Percentiles rank a stretch among this genome's conserved stretches.
phyloP scores from a whole-genome alignment of 2,113 vertebrate genomes.

The Oryzias woworae region DNA sequence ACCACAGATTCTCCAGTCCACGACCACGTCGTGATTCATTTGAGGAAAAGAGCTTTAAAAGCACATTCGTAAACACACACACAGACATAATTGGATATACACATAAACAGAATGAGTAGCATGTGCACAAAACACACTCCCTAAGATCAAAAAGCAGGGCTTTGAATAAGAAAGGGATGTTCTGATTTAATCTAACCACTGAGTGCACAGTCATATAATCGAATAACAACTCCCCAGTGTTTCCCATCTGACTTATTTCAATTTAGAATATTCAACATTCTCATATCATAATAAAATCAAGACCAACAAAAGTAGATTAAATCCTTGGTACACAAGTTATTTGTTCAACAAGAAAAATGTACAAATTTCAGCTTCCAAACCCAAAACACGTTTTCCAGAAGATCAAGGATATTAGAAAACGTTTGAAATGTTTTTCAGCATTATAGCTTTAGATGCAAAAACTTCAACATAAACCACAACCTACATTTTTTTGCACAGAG shows the following conservation, averaged over 20 bases:
- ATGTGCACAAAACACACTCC: conserved; percentile 22
- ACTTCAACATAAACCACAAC: no score
- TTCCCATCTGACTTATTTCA: conserved; percentile 2
- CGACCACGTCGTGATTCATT: conserved; percentile 52
- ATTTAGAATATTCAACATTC: conserved; percentile 2
- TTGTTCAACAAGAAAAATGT: no score
- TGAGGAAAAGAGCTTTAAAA: conserved; percentile 37
- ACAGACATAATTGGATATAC: conserved; percentile 42
- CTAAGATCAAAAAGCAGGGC: conserved; percentile 38
- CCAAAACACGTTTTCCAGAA: not conserved
- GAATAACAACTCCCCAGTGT: conserved; percentile 16
- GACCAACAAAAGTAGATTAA: not conserved
- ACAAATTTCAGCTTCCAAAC: no score
- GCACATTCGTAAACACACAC: conserved; percentile 32
- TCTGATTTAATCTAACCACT: conserved; percentile 33
- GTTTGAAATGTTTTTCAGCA: not conserved
- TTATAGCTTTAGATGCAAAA: no score
- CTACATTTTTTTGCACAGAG: not conserved
- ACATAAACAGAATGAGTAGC: conserved; percentile 54
- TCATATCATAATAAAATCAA: not conserved
- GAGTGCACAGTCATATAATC: conserved; percentile 32
- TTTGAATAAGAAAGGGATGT: conserved; percentile 36
- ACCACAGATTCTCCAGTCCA: conserved; percentile 25
- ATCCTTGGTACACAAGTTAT: not conserved
- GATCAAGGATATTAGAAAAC: not conserved